phyloP scores from a whole-genome alignment of 2,888 invertebrate genomes.

The Nymphalis c-album region DNA sequence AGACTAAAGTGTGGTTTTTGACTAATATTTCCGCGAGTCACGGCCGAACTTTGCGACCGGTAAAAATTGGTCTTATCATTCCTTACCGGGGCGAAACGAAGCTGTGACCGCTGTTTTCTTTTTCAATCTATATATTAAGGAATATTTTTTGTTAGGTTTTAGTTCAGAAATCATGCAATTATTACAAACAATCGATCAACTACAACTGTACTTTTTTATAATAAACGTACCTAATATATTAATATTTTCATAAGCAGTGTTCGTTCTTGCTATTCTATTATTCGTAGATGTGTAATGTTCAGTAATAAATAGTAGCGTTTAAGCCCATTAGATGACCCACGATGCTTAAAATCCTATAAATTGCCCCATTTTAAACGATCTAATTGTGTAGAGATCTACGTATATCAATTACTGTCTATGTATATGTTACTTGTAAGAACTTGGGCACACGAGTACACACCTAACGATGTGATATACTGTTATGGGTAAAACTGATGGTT shows the following conservation, averaged over 20 bases:
- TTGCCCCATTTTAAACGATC: constrained; percentile 32
- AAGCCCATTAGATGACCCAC: constrained; percentile 24
- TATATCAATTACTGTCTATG: constrained; percentile 29
- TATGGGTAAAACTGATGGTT: constrained; percentile 70
- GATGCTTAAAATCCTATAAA: constrained; percentile 27
- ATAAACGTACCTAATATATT: constrained; percentile 7
- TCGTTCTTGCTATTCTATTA: constrained; percentile 8
- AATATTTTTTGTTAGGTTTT: constrained; percentile 26
- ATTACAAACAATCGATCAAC: constrained; percentile 10
- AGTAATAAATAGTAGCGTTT: constrained; percentile 21
- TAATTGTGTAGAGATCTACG: constrained; percentile 36
- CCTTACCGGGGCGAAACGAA: constrained; percentile 79
- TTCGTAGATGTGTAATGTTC: constrained; percentile 21
- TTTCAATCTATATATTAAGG: constrained; percentile 36
- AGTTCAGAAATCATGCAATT: constrained; percentile 10
- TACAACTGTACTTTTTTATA: neutral
- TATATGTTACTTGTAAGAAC: constrained; percentile 54
- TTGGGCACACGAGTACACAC: constrained; percentile 75
- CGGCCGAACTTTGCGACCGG: constrained; percentile 73
- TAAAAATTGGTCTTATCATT: constrained; percentile 84
- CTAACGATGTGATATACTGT: constrained; percentile 70
- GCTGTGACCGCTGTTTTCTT: constrained; percentile 48
- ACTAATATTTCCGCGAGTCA: constrained; percentile 34
- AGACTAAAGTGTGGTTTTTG: constrained; percentile 51
- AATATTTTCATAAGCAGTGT: constrained; percentile 7